Base-by-base conservation (phyloP, 2,113 vertebrate species). In the Amphiprion ocellaris region DNA sequence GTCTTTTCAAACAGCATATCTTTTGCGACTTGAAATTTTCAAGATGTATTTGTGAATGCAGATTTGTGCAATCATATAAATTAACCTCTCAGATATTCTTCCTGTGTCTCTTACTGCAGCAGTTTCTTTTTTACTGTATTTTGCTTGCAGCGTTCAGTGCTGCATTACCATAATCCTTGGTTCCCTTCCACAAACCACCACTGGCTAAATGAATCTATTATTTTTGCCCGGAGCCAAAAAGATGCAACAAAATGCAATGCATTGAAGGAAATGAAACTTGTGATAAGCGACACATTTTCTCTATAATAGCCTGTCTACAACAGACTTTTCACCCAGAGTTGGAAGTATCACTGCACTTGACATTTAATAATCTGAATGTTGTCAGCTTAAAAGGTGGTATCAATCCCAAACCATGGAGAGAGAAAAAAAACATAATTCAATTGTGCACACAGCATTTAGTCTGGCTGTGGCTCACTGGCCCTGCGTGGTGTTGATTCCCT, bases 181-280 rank as follows among this genome's bases (percentile, higher is more conserved):
- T 92, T 92, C 84, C 89, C 69, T 90, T 90, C 89, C 89, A 87
- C 86, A 92, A 92, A 92, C 88, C 90, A 92, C 92, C 91, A 92
- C 91, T 92, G 90, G 93, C 92, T 93, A 94, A 92, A 94, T 92
- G 86, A 94, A 92, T 92, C 90, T 91, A 93, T 94, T 92, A 94
- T 93, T 94, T 92, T 89, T 87, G 90, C 93, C 92, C 60, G 67
- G 53, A 90, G 93, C 87, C 23, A 63, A 84, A 88, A 90, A 94
- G 88, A 92, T 92, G 89, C 92, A 93, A 94, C 89, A 92, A 91
- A 91, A 92, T 90, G 93, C 92, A 93, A 94, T 79, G 86, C 75
- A 82, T 86, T 90, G 88, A 88, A 87, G 77, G 87, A 78, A 88
- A 75, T 87, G 79, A 89, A 89, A 90, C 81, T 84, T 68, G 69